Conservation (phyloP, 2,113 vertebrate genomes). For the Lanius ludovicianus region DNA sequence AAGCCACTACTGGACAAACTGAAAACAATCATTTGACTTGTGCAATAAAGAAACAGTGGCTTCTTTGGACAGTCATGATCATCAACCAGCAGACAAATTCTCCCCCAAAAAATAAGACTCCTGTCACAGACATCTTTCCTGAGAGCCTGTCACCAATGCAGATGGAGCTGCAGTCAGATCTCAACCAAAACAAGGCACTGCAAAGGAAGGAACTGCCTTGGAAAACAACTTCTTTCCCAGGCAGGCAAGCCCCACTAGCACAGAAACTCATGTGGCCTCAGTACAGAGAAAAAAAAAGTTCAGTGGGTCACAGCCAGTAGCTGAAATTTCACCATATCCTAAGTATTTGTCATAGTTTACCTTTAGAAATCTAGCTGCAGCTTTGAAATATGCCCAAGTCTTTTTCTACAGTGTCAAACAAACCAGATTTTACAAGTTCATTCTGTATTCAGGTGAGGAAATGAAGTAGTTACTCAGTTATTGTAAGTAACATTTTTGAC, state of each 20-base stretch:
- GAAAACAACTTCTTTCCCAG: neutral
- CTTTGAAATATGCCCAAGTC: neutral
- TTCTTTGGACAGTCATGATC: neutral
- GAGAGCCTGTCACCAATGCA: neutral
- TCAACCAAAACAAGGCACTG: neutral
- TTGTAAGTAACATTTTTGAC: neutral
- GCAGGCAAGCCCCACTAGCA: neutral
- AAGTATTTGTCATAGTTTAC: neutral
- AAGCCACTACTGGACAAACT: neutral
- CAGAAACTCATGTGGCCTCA: accelerated
- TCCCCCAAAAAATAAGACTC: neutral
- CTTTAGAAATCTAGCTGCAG: neutral
- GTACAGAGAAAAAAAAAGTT: neutral
- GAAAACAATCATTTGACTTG: neutral
- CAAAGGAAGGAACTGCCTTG: neutral
- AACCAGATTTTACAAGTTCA: neutral
- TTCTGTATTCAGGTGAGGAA: neutral
- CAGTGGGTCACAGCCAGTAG: neutral
- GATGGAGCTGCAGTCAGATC: neutral
- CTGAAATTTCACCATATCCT: neutral
- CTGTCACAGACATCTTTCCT: neutral
- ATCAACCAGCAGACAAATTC: neutral
- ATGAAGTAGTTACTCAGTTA: neutral
- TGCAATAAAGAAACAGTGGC: neutral
- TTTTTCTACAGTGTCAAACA: neutral